phyloP scores from a whole-genome alignment of 2,888 invertebrate genomes.

The Eupithecia insigniata region DNA sequence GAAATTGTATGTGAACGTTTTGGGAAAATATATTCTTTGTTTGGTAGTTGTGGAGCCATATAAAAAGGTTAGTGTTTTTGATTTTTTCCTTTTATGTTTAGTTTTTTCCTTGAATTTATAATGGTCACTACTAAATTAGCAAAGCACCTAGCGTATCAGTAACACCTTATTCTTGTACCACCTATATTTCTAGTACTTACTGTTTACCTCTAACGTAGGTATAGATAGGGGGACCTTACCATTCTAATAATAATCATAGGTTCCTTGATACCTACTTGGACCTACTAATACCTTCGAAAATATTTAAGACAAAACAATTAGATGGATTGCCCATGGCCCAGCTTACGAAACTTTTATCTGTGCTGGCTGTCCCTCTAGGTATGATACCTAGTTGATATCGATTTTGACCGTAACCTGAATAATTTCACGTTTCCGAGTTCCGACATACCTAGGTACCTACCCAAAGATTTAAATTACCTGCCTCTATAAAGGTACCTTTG shows the following conservation, averaged over 20 bases:
- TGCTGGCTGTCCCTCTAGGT: background rate
- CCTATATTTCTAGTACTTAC: too few relatives aligned
- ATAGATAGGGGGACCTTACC: too few relatives aligned
- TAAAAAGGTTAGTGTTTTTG: constrained; percentile 38
- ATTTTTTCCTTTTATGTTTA: background rate
- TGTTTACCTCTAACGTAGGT: too few relatives aligned
- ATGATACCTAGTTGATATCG: constrained; percentile 52
- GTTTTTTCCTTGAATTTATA: background rate
- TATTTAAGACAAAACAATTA: too few relatives aligned
- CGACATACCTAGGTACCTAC: background rate
- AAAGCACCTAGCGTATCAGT: too few relatives aligned
- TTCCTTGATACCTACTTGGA: too few relatives aligned
- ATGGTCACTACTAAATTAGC: too few relatives aligned
- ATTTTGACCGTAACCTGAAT: constrained; percentile 66
- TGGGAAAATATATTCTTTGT: constrained; percentile 45
- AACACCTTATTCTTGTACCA: too few relatives aligned
- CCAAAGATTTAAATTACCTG: too few relatives aligned
- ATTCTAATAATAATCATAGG: too few relatives aligned
- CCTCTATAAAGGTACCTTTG: too few relatives aligned
- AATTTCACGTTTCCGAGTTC: constrained; percentile 21
- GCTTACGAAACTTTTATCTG: constrained; percentile 3
- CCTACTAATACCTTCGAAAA: background rate
- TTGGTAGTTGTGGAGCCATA: constrained; percentile 32
- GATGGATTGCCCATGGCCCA: background rate
- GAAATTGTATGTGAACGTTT: constrained; percentile 50